Evolutionary conservation across 92 coral and sea anemone species (phyloP), one percentile per base, ranked within the genome.

Genomic region (Porites divaricata): DNA sequence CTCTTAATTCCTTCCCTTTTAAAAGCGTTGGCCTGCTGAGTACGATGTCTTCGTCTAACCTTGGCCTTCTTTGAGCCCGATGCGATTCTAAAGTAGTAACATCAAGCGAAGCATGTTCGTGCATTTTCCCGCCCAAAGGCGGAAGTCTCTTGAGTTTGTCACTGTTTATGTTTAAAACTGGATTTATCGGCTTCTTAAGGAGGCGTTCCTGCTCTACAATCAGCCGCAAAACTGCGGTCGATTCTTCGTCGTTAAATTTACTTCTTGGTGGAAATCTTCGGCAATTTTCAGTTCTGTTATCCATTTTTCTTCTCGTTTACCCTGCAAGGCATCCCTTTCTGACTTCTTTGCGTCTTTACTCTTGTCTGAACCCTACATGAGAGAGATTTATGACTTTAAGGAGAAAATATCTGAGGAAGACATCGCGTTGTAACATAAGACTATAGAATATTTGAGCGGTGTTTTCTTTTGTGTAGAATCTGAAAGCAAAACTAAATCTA

Each of bases 231-330:
- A 97, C 95, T 45, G 96, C 99, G 21, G 99, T 97, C 4, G 99
- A 89, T 86, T 97, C 99, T 66, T 97, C 94, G 72, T 97, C 99
- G 91, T 97, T 97, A 48, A 97, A 97, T 76, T 95, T 93, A 57
- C 98, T 95, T 23, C 96, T 76, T 20, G 99, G 99, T 8, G 99
- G 99, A 70, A 92, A 69, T 77, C 88, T 84, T 22, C 95, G 89
- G 77, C 72, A 75, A 51, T 76, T 65, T 9, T 75, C 88, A 53
- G 82, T 28, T 24, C 74, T 67, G 35, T 84, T 84, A 22, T 84
- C 88, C 88, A 84, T 84, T 0, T 49, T 84, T 82, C 72, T 12
- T 62, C n/a, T 16, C 20, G 22, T 9, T 9, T 21, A 2, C 9
- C 19, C 59, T 23, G 7, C 17, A 56, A 23, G 11, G 41, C 85